Evolutionary conservation across 2,113 vertebrate genomes (phyloP), one percentile per base, ranked within the genome.

Genomic region (Grus americana): DNA sequence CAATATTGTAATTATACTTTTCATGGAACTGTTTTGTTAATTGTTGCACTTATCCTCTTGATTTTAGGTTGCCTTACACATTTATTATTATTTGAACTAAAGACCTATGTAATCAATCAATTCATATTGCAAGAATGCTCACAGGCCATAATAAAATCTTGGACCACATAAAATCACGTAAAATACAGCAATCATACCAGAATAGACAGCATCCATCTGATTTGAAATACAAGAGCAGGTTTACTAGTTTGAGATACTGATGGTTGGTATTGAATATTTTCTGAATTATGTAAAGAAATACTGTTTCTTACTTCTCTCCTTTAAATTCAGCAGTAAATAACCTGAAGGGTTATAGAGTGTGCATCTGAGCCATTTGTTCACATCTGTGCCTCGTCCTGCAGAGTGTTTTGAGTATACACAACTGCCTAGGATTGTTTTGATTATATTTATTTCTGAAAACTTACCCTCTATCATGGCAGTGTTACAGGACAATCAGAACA

Each of bases 391-490:
- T 88, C 5, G 1, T 84, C 61, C 63, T 52, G n/a, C 38, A 61
- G 49, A 50, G 12, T 34, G 36, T 44, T 97, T 83, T 90, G 30
- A 36, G 47, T 71, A 80, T 36, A 73, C 47, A 90, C 26, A 71
- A 78, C 46, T 79, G 63, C 21, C 36, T 63, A 71, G 57, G 55
- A 57, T 32, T 88, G 24, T 93, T 96, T 91, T 63, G 34, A 91
- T 84, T 86, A 73, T 47, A 85, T 68, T 90, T 92, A 52, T 78
- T 93, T 93, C 89, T 42, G 90, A 86, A 96, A 94, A 81, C 44
- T 11, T 83, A 44, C 8, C 13, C 36, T 78, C 11, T 42, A 15
- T 27, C 82, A 32, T 34, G 44, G 30, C 66, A 89, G 7, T 11
- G 34, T 67, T 95, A 75, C 40, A 90, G 34, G 30, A 80, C 18